phyloP scores from a whole-genome alignment of 2,797 vertebrate species.

The Anguilla megastoma region DNA sequence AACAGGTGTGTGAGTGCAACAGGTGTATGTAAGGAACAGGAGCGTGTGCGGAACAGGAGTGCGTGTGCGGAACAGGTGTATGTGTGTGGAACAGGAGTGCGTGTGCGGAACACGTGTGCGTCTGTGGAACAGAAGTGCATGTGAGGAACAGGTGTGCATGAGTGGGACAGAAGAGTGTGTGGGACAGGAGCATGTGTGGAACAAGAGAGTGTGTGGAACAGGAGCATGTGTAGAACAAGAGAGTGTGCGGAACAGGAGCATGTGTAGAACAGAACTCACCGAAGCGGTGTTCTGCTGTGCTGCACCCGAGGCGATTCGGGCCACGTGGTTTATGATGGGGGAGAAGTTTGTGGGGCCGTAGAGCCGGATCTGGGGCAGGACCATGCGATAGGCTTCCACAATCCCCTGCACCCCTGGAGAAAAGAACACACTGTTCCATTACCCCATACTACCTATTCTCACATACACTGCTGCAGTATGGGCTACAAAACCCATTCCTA shows the following conservation, averaged over 20 bases:
- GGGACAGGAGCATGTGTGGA: no score
- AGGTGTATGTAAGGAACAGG: no score
- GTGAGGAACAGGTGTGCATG: neutral
- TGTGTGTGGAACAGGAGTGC: neutral
- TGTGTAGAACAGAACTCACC: conserved; percentile 66
- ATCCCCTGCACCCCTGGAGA: conserved; percentile 85
- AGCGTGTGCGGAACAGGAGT: no score
- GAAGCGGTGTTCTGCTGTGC: conserved; percentile 73
- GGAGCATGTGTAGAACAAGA: neutral
- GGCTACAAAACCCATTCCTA: no score
- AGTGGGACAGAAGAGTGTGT: neutral
- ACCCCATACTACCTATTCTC: neutral
- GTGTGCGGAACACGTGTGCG: neutral
- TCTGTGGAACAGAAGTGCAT: neutral
- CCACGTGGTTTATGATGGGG: conserved; percentile 87
- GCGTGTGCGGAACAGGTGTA: neutral
- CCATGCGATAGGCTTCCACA: conserved; percentile 81
- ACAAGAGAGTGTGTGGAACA: no score
- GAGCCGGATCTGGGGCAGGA: conserved; percentile 80
- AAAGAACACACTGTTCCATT: neutral
- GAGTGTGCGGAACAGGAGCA: neutral
- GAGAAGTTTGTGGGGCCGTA: conserved; percentile 95
- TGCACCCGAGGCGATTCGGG: conserved; percentile 72
- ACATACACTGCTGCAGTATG: no score
- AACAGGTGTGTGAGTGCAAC: no score